Evolutionary conservation across 2,113 vertebrate species (phyloP).

Genomic region (Vicugna pacos): DNA sequence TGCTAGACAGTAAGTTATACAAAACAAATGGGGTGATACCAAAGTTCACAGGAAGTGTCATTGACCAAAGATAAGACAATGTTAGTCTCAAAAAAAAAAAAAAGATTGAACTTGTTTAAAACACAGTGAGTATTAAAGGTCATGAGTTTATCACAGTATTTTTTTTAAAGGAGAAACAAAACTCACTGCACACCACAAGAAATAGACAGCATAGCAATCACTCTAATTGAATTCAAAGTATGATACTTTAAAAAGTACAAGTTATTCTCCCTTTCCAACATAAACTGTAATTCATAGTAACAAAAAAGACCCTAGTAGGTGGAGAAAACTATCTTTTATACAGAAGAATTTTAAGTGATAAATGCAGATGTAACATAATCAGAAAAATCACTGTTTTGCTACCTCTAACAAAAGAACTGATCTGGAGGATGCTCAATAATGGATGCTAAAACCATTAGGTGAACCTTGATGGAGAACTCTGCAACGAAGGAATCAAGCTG

Average conservation of each 20-base stretch:
- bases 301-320: not conserved
- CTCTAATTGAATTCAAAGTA: not conserved
- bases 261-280: not conserved
- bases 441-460: not conserved
- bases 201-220: not conserved
- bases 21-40: not conserved
- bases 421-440: not conserved
- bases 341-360: not conserved
- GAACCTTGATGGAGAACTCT: not conserved
- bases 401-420: not conserved
- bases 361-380: not conserved
- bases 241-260: not conserved
- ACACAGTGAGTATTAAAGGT: not conserved
- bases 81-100: not conserved
- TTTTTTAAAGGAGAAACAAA: not conserved
- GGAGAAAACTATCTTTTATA: not conserved
- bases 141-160: not conserved
- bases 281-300: not conserved
- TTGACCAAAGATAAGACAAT: not conserved
- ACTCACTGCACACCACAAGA: not conserved
- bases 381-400: not conserved
- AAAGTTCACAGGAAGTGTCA: not conserved
- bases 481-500: not conserved
- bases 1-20: not conserved
- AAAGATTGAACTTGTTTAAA: not conserved